phyloP scores from a whole-genome alignment of 2,797 vertebrate genomes.

The Rousettus madagascariensis region DNA sequence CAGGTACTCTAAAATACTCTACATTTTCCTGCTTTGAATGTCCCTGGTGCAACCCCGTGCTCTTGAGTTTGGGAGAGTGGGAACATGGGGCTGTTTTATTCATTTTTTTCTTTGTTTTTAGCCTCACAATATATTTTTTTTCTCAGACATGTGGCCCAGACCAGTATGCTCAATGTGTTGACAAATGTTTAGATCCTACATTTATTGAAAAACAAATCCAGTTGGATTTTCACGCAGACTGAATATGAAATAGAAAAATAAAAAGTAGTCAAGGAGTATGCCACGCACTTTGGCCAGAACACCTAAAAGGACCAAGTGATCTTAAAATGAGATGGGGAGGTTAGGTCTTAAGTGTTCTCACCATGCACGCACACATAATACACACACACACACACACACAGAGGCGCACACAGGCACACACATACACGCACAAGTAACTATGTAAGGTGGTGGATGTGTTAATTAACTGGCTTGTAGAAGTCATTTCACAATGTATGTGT shows the following conservation, averaged over 20 bases:
- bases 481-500: background rate
- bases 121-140: background rate
- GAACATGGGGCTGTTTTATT: background rate
- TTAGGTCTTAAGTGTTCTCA: background rate
- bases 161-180: background rate
- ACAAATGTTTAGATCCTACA: background rate
- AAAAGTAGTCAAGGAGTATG: background rate
- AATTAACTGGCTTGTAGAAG: background rate
- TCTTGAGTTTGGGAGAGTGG: background rate
- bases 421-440: background rate
- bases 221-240: background rate
- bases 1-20: background rate
- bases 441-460: background rate
- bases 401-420: background rate
- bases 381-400: background rate
- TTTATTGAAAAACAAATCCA: background rate
- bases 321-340: background rate
- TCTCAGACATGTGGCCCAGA: background rate
- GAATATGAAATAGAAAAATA: background rate
- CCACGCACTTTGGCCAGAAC: background rate
- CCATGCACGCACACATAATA: background rate
- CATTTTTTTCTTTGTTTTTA: background rate
- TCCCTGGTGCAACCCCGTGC: accelerated
- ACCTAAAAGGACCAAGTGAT: background rate
- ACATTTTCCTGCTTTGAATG: background rate